Conservation (phyloP, 1,140 invertebrate species). For the Drosophila auraria region DNA sequence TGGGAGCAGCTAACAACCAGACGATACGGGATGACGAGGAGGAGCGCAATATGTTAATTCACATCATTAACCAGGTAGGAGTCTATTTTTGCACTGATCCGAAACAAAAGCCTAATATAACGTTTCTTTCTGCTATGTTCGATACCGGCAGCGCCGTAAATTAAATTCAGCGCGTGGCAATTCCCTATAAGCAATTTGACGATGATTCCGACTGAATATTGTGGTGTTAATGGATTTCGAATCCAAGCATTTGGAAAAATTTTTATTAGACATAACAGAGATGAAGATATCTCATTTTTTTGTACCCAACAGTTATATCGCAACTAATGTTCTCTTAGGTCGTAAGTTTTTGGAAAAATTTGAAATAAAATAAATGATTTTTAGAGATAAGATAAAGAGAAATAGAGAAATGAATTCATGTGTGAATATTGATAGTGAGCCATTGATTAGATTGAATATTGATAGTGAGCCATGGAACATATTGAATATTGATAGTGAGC, state of each 20-base stretch:
- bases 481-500: neutral
- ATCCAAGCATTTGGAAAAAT: neutral
- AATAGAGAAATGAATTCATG: too few species aligned
- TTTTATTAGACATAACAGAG: neutral
- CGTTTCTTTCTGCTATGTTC: neutral
- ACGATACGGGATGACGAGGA: neutral
- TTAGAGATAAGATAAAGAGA: too few species aligned
- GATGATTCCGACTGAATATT: neutral
- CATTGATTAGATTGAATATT: neutral
- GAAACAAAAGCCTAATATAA: neutral
- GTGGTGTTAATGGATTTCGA: neutral
- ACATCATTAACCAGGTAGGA: neutral
- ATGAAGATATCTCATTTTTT: neutral
- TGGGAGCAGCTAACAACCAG: conserved; percentile 1
- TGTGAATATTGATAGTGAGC: neutral
- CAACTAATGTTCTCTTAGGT: neutral
- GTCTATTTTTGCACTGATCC: conserved; percentile 5
- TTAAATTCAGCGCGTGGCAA: neutral
- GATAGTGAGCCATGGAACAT: neutral
- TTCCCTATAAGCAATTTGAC: neutral
- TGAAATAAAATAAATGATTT: neutral
- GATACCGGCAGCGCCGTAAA: neutral
- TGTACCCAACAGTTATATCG: neutral
- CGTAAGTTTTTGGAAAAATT: too few species aligned
- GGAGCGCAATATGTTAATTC: neutral